Percentiles rank a stretch among this genome's conserved stretches.
phyloP scores from a whole-genome alignment of 2,113 vertebrate species.

The Oncorhynchus mykiss region DNA sequence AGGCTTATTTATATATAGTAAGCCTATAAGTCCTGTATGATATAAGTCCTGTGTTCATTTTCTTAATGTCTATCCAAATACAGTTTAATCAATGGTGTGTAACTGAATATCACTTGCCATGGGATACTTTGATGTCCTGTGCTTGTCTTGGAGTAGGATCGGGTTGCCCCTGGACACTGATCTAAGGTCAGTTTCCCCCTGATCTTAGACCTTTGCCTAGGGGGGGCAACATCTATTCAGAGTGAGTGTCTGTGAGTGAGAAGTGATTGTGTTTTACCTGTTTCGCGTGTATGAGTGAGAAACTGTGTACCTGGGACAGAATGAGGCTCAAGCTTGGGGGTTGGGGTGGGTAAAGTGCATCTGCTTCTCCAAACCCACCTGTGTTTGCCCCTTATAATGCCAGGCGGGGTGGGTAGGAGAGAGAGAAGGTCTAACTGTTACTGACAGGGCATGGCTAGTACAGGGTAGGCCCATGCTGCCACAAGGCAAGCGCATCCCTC shows the following conservation, averaged over 20 bases:
- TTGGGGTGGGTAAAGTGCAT: constrained; percentile 37
- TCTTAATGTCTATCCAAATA: neutral
- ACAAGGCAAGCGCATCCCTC: constrained; percentile 50
- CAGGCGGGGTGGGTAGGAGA: constrained; percentile 70
- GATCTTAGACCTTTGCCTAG: too few species aligned
- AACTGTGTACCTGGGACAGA: constrained; percentile 42
- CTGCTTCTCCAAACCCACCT: constrained; percentile 77
- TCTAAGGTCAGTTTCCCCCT: too few species aligned
- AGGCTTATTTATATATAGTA: too few species aligned
- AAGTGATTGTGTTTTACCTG: constrained; percentile 37
- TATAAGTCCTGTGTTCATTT: neutral
- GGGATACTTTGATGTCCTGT: neutral
- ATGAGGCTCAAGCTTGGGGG: constrained; percentile 49
- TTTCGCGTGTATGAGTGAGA: constrained; percentile 41
- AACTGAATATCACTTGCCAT: neutral
- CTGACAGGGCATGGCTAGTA: constrained; percentile 65
- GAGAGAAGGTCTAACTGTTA: constrained; percentile 80
- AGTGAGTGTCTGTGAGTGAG: neutral
- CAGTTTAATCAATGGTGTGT: neutral
- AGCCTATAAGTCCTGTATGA: too few species aligned
- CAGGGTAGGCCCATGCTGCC: constrained; percentile 71
- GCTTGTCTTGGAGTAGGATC: neutral
- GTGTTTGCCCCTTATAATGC: constrained; percentile 75
- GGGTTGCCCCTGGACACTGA: too few species aligned
- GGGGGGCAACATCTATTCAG: too few species aligned